phyloP scores from a whole-genome alignment of 2,888 invertebrate species.

The Yponomeuta plumbellus region DNA sequence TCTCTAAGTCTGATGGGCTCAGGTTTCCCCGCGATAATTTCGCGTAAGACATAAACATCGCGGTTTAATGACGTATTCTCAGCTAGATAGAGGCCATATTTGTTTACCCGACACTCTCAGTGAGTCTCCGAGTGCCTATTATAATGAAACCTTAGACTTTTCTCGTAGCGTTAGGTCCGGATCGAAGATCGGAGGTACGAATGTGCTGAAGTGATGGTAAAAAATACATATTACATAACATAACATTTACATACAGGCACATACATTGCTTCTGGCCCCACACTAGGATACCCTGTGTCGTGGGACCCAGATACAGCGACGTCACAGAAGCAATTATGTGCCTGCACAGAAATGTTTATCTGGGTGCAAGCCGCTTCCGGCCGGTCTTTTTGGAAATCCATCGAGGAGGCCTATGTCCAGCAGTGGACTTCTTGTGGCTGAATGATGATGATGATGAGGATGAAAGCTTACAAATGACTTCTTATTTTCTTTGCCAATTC shows the following conservation, averaged over 20 bases:
- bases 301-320: too few species aligned
- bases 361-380: too few species aligned
- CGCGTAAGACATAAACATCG: neutral
- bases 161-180: neutral
- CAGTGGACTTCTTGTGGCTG: too few species aligned
- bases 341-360: too few species aligned
- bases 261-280: too few species aligned
- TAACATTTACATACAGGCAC: too few species aligned
- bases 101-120: neutral
- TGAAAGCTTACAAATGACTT: too few species aligned
- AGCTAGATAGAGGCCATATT: neutral
- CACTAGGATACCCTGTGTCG: too few species aligned
- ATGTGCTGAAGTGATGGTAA: neutral
- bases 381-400: too few species aligned
- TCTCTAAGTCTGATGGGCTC: neutral
- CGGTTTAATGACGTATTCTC: neutral
- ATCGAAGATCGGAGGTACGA: neutral
- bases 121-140: neutral
- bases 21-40: neutral
- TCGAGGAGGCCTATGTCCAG: too few species aligned
- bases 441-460: too few species aligned
- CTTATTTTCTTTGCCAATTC: neutral
- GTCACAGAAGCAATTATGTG: too few species aligned
- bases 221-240: neutral
- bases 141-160: slow-evolving; percentile 1